Base-by-base conservation (phyloP, 2,888 invertebrate genomes). In the Spilarctia lutea region DNA sequence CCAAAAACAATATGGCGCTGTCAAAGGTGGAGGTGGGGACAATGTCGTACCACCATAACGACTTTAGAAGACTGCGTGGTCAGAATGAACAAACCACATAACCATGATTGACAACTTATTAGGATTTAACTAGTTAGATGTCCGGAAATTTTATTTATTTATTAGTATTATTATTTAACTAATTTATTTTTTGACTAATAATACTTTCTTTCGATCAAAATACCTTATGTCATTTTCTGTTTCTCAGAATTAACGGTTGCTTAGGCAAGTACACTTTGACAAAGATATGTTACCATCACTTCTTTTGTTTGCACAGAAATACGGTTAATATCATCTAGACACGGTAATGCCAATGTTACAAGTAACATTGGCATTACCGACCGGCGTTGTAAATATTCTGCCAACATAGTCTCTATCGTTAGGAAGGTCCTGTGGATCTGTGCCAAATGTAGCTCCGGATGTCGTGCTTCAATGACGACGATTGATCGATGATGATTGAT, bases 261-360 rank as follows among this genome's bases (percentile, higher is more conserved):
- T 24, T 1, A n/a, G 24, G 24, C 42, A 35, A 35, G 20, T 24
- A 65, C 10, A 24, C 33, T 18, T 45, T 67, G n/a, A 6, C 42
- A 42, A 24, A 67, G 27, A 27, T 13, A 63, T 20, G 27, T 27
- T n/a, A n/a, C 8, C 65, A n/a, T 8, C 24, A n/a, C 35, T 45
- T 45, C 48, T 65, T 71, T 27, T 52, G 7, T 48, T 42, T 39
- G 13, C 65, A 67, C 72, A 39, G 77, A 78, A 63, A 73, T 81
- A 18, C 74, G 56, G 30, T 80, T 79, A 66, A 75, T 76, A 3
- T 70, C 52, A 30, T 77, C 86, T 1, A 79, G 70, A 27, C 80
- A 73, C 24, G 91, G 91, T 11, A 90, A 88, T n/a, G 39, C 90
- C 89, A 0, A 77, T 90, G 45, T 81, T 91, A 7, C 77, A 85